Base-by-base conservation (phyloP, 1,140 invertebrate species). In the Scaptomyza graminum region DNA sequence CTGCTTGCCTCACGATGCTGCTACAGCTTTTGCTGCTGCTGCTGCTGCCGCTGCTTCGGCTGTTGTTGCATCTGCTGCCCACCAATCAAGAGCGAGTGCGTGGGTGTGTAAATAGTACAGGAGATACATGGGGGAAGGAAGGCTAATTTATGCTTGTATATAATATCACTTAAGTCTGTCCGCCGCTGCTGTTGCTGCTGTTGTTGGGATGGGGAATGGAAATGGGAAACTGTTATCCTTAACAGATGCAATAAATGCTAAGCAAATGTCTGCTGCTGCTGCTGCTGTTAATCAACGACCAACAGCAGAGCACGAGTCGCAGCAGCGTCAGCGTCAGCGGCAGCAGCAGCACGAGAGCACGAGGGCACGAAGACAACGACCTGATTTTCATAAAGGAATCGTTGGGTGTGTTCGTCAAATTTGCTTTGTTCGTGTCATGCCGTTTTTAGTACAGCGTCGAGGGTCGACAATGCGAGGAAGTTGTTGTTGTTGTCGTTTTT, bases 41-140 rank as follows among this genome's bases (percentile, higher is more conserved):
- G 57, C 6, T 57, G 81, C 81, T 87, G 87, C 81, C 87, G 81
- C 83, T 64, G 78, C 66, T n/a, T n/a, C n/a, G n/a, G n/a, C n/a
- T 63, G 44, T 25, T 62, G 57, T 8, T 57, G 81, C 81, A 85
- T 85, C 81, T 85, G 81, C 83, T 64, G 78, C 66, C 74, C 82
- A 85, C 81, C 83, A 85, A 85, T 85, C 81, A 85, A 81, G 56
- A 43, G 62, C 15, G 25, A 56, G 43, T 54, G 50, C 50, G 64
- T 66, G 64, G 64, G 63, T 67, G 63, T 57, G 50, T 57, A 9
- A 28, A 57, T 9, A 28, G 46, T 9, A 31, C 13, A 54, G 22
- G 50, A 28, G 18, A 12, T 22, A 43, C 16, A 39, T 67, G 64
- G 39, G 25, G 28, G 28, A 25, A 15, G 41, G 39, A 22, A n/a